Base-by-base conservation (phyloP, 2,113 vertebrate species). In the Megaceryle torquata region DNA sequence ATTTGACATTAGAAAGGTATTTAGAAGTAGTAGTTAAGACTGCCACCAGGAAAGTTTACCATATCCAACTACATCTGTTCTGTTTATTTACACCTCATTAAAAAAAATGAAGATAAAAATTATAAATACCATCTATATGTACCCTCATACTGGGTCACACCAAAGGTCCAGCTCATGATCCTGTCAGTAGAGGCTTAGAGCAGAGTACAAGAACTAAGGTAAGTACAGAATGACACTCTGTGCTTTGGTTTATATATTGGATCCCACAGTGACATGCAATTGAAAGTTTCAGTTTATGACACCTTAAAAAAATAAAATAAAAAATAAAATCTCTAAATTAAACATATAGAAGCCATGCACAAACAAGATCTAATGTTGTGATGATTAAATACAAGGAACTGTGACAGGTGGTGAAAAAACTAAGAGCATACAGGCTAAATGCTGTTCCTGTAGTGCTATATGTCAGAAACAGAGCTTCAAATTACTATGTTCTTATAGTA, bases 311-410 rank as follows among this genome's bases (percentile, higher is more conserved):
- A 13, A 28, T 9, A 35, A 19, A n/a, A 14, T 5, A 28, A 37
- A 15, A 2, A 16, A 5, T 29, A 15, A 6, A 0, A 8, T 20
- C 15, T 8, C 5, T 26, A 29, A 31, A 29, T 6, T 10, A 65
- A 77, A 12, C 2, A 56, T 11, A 71, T 53, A 61, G 25, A 63
- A 4, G 29, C 17, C 3, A 53, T n/a, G 11, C 26, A 68, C 19
- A 69, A 79, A 56, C 4, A 63, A 89, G 18, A 41, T 37, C 18
- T 65, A 56, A 72, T 35, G 11, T 46, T 78, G 10, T 64, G 14
- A 68, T 24, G 13, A 21, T 39, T 46, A 35, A 63, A 51, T 53
- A 57, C 5, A 41, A 35, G 24, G 22, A 85, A 61, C 3, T 12
- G 11, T 63, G n/a, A 37, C 15, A 61, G 5, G 4, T 6, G 15